phyloP scores from a whole-genome alignment of 1,140 invertebrate species.

The Philotrypesis tridentata region DNA sequence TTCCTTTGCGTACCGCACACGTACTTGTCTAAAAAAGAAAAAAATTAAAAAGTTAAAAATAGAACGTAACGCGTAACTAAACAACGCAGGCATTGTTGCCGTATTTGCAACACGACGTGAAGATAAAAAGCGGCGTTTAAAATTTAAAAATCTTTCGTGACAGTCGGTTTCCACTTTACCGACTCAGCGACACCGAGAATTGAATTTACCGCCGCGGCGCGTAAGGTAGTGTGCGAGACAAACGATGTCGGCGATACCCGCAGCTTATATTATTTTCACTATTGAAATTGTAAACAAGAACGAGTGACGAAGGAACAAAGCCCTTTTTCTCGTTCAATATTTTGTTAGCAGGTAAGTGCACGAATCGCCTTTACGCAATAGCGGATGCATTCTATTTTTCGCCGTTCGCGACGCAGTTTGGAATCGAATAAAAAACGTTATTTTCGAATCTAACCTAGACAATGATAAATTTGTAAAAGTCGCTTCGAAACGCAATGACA shows the following conservation, averaged over 20 bases:
- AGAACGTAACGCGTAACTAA: too few species aligned
- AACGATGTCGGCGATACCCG: neutral
- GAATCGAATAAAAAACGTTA: neutral
- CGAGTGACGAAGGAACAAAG: neutral
- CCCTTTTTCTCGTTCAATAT: neutral
- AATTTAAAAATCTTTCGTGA: too few species aligned
- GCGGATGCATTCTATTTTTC: neutral
- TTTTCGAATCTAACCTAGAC: neutral
- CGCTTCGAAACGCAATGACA: too few species aligned
- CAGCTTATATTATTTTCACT: neutral
- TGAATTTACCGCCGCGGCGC: too few species aligned
- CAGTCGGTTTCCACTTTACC: neutral
- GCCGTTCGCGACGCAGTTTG: neutral
- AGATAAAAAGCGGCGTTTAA: too few species aligned
- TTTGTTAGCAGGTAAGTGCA: neutral
- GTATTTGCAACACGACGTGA: too few species aligned
- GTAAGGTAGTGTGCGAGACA: neutral
- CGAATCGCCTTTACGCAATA: neutral
- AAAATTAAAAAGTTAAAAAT: neutral
- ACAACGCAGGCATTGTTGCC: neutral
- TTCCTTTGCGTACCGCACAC: neutral
- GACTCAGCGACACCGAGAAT: too few species aligned
- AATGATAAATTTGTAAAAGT: too few species aligned
- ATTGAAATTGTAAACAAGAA: neutral
- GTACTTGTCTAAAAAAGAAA: neutral